phyloP scores from a whole-genome alignment of 2,797 vertebrate species.

The Mustela erminea region DNA sequence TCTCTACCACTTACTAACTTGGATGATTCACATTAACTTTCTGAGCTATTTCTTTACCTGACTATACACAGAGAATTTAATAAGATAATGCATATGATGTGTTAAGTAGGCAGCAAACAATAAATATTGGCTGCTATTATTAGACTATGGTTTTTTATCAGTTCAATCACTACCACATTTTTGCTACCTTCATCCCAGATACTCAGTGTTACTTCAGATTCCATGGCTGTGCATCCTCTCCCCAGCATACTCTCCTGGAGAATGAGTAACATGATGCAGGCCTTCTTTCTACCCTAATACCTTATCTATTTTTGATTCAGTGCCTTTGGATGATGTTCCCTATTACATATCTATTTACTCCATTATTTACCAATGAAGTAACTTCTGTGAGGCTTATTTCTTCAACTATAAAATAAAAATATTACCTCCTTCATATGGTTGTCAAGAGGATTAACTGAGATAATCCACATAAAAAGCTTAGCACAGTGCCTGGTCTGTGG shows the following conservation, averaged over 20 bases:
- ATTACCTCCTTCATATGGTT: not conserved
- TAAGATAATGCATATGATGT: not conserved
- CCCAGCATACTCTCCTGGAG: not conserved
- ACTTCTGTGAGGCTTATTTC: not conserved
- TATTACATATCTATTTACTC: not conserved
- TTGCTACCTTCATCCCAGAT: not conserved
- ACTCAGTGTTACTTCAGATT: not conserved
- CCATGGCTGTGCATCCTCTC: not conserved
- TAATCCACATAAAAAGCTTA: not conserved
- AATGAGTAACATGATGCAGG: not conserved
- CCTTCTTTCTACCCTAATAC: not conserved
- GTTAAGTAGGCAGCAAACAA: not conserved
- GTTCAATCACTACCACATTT: not conserved
- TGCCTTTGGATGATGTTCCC: not conserved
- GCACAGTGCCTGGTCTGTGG: not conserved
- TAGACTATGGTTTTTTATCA: not conserved
- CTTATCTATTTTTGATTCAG: constrained; percentile 19
- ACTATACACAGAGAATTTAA: constrained; percentile 5
- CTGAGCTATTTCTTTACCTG: not conserved
- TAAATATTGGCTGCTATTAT: not conserved
- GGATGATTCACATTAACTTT: not conserved
- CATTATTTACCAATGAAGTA: not conserved
- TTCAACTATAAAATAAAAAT: constrained; percentile 45
- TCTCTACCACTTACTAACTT: not conserved
- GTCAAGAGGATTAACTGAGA: constrained; percentile 27